Evolutionary conservation across 2,888 invertebrate genomes (phyloP), one percentile per base, ranked within the genome.

Genomic region (Leptinotarsa rubiginosa): DNA sequence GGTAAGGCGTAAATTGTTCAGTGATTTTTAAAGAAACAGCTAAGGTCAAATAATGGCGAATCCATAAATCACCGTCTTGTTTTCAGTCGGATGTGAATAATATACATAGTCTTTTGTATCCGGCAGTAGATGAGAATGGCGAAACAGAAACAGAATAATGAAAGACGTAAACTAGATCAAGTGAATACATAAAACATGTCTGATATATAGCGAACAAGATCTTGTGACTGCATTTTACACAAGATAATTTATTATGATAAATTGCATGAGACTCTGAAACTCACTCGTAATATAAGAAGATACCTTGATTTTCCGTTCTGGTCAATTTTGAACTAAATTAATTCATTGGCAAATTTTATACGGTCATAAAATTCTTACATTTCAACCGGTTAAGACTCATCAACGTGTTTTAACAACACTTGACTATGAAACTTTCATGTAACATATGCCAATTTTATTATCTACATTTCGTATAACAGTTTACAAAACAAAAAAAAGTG

Each of bases 71-170:
- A 82, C 79, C 73, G 75, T 75, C 78, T 78, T 82, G 83, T 83
- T 83, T 78, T 79, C 82, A 84, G 82, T 84, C 84, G 84, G 83
- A 85, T 85, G 83, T 83, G 82, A 83, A 84, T 85, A 84, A 85
- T 85, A 85, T 85, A 85, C 82, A 79, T 78, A 78, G 76, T 80
- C 82, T 78, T 82, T 81, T 71, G 81, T 81, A 83, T 83, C 84
- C 84, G 84, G 80, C 78, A 78, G 77, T 79, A 77, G 78, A 80
- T 77, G 75, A 80, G 78, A 78, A 78, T 77, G 70, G 73, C 65
- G 71, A 54, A 69, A 75, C 71, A 71, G 70, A 77, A 77, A 75
- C 71, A 71, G 70, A 77, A 77, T 73, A 69, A 68, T 73, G 65
- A 77, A 75, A 78, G 74, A 74, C 74, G 78, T 72, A 77, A 78